These are phyloP conservation scores for Theonella swinhoei DNA, from an alignment of 37 sponge, comb jelly and placozoan genomes.

Conservation along the genomic window DNA sequence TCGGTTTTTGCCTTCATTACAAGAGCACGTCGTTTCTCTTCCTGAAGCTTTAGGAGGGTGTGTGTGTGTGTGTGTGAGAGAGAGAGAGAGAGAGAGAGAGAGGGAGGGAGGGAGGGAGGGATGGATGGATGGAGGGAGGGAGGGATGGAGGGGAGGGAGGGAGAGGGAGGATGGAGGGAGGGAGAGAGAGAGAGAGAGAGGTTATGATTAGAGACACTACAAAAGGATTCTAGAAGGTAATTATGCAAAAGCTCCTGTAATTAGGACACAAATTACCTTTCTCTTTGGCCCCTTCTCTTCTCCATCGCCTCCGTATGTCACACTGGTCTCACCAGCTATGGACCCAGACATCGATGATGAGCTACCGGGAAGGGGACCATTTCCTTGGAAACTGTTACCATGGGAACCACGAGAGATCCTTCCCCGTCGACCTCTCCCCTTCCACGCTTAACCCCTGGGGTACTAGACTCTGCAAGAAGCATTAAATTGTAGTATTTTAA, in stretches of 20 bases:
- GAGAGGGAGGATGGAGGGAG: not conserved
- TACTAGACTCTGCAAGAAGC: too few species aligned
- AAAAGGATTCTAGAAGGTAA: too few species aligned
- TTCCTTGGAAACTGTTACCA: not conserved
- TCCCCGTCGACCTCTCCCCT: not conserved
- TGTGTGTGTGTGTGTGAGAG: too few species aligned
- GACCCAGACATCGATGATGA: not conserved
- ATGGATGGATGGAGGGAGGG: not conserved
- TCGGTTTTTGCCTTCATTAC: constrained; percentile 59
- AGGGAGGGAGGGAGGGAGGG: constrained; percentile 30
- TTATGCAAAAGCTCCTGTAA: too few species aligned
- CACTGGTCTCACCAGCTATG: not conserved
- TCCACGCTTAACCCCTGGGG: too few species aligned
- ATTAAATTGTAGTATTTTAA: too few species aligned
- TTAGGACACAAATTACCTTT: too few species aligned
- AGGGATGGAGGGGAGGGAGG: not conserved
- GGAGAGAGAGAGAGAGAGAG: too few species aligned
- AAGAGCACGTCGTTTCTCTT: constrained; percentile 56
- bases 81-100: constrained; percentile 49
- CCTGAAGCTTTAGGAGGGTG: constrained; percentile 20
- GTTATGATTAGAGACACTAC: too few species aligned
- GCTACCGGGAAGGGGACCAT: too few species aligned
- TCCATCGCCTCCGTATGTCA: not conserved
- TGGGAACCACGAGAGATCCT: not conserved
- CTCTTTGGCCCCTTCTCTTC: not conserved